phyloP scores from a whole-genome alignment of 2,113 vertebrate genomes.

The Hippocampus barbouri region DNA sequence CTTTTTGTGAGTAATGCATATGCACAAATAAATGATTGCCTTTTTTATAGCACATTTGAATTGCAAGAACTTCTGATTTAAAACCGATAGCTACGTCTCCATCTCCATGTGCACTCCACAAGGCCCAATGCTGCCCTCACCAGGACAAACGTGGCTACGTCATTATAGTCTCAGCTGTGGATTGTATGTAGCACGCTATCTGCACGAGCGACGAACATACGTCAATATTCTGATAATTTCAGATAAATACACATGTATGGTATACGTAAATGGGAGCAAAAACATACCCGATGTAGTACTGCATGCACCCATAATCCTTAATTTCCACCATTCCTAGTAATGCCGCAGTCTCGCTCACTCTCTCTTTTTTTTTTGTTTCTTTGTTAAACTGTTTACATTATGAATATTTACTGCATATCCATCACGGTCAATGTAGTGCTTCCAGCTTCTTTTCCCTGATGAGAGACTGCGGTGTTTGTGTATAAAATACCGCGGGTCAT shows the following conservation, averaged over 20 bases:
- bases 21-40: background rate
- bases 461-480: background rate
- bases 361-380: background rate
- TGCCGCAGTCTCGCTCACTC: background rate
- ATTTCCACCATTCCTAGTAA: background rate
- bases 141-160: conserved; percentile 23
- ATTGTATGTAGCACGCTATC: background rate
- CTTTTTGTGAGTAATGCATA: no score
- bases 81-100: background rate
- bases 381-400: background rate
- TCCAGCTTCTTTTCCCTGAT: background rate
- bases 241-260: background rate
- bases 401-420: no score
- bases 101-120: background rate
- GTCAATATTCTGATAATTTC: background rate
- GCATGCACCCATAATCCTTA: background rate
- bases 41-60: background rate
- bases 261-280: background rate
- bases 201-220: background rate
- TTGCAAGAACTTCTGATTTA: background rate
- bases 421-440: background rate
- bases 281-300: background rate
- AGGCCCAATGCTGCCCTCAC: conserved; percentile 32
- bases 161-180: background rate
- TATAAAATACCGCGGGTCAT: background rate